These are phyloP conservation scores for Tychaedon coryphoeus DNA, from an alignment of 2,113 vertebrate genomes.

Conservation along the genomic window DNA sequence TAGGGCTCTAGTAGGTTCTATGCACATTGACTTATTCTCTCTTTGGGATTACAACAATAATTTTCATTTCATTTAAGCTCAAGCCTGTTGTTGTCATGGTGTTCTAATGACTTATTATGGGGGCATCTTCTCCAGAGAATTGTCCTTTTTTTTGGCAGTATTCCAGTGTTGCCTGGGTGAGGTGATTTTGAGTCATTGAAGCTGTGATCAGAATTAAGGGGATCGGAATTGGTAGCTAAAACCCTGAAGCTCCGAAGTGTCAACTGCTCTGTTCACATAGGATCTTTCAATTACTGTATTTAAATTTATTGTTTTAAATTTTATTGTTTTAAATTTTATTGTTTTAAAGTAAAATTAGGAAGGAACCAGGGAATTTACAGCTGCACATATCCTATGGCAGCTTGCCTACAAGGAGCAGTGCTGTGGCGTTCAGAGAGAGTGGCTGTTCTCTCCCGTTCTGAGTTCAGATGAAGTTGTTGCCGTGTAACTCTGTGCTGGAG, in stretches of 20 bases:
- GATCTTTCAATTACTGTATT: background rate
- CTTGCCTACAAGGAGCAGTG: background rate
- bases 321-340: background rate
- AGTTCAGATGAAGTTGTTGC: background rate
- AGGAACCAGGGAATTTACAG: background rate
- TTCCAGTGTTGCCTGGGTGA: background rate
- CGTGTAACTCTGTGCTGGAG: background rate
- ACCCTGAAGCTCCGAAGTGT: background rate
- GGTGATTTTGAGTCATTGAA: background rate
- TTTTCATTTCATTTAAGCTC: conserved; percentile 23
- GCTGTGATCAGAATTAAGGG: background rate
- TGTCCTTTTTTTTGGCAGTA: background rate
- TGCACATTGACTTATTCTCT: background rate
- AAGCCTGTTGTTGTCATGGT: conserved; percentile 9
- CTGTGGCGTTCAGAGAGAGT: background rate
- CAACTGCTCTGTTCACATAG: background rate
- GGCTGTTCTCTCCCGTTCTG: background rate
- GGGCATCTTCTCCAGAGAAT: conserved; percentile 1
- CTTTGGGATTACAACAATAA: background rate
- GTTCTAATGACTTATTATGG: conserved; percentile 23
- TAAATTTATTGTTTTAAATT: background rate
- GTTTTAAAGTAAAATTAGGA: background rate
- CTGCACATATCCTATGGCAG: rapidly evolving
- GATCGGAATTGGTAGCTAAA: background rate
- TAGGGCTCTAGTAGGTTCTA: background rate